phyloP scores from a whole-genome alignment of 2,888 invertebrate genomes.

The Acronicta alni region DNA sequence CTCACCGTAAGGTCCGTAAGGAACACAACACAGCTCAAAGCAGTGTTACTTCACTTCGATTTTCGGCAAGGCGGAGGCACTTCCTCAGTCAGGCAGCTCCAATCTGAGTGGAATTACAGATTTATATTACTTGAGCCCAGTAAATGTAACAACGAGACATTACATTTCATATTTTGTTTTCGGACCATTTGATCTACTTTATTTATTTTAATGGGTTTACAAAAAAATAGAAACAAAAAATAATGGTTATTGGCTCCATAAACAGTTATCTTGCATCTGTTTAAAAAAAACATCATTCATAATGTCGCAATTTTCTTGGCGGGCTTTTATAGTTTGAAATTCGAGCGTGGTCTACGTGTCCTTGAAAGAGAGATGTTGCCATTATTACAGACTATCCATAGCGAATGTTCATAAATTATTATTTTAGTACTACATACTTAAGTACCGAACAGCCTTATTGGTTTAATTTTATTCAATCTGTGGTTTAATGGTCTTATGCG shows the following conservation, averaged over 20 bases:
- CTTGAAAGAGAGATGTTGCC: slow-evolving; percentile 59
- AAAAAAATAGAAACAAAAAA: slow-evolving; percentile 9
- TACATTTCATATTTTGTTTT: neutral
- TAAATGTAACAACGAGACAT: neutral
- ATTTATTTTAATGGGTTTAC: neutral
- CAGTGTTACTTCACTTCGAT: too few relatives aligned
- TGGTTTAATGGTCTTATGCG: too few relatives aligned
- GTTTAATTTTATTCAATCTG: neutral
- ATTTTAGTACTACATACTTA: neutral
- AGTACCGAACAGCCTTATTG: neutral
- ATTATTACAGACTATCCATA: slow-evolving; percentile 12
- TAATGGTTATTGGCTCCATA: slow-evolving; percentile 35
- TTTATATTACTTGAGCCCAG: too few relatives aligned
- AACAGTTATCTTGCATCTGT: slow-evolving; percentile 37
- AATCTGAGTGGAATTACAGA: too few relatives aligned
- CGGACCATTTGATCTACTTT: slow-evolving; percentile 5
- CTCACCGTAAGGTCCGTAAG: too few relatives aligned
- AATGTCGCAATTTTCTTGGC: slow-evolving; percentile 48
- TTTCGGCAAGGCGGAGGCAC: too few relatives aligned
- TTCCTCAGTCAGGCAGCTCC: too few relatives aligned
- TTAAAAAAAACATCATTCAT: slow-evolving; percentile 45
- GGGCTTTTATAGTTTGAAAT: slow-evolving; percentile 60
- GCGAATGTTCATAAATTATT: neutral
- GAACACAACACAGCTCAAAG: too few relatives aligned
- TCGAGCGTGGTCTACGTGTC: slow-evolving; percentile 62